Conservation (phyloP, 2,797 vertebrate genomes). For the Schizopygopsis malacanthus region DNA sequence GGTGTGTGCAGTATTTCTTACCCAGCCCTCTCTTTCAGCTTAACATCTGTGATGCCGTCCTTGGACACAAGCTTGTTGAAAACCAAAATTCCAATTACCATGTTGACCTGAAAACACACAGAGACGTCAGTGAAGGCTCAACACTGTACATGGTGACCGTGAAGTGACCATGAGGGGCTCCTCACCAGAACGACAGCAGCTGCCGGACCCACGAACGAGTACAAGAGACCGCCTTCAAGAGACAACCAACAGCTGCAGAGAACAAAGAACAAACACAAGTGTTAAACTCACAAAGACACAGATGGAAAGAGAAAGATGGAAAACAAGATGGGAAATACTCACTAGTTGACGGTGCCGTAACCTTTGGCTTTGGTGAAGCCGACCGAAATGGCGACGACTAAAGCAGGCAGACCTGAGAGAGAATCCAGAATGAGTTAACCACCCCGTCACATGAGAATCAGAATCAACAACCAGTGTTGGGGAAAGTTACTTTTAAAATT, state of each 20-base stretch:
- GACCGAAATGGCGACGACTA: slow-evolving; percentile 95
- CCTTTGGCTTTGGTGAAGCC: slow-evolving; percentile 98
- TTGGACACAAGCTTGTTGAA: slow-evolving; percentile 99
- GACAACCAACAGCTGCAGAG: slow-evolving; percentile 94
- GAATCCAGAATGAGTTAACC: slow-evolving; percentile 66
- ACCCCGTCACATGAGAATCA: slow-evolving; percentile 24
- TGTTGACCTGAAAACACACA: slow-evolving; percentile 89
- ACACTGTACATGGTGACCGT: background rate
- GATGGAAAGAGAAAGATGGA: background rate
- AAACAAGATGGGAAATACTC: slow-evolving; percentile 71
- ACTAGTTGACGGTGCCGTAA: slow-evolving; percentile 97
- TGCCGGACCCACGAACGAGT: slow-evolving; percentile 96
- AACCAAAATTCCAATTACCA: slow-evolving; percentile 99
- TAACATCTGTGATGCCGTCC: slow-evolving; percentile 98
- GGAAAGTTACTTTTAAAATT: background rate
- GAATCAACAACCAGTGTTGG: background rate
- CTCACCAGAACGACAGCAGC: slow-evolving; percentile 97
- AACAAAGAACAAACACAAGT: slow-evolving; percentile 42
- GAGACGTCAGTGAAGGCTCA: background rate
- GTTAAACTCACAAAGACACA: background rate
- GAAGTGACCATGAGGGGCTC: slow-evolving; percentile 47
- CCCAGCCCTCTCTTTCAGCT: slow-evolving; percentile 99
- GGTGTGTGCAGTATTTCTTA: slow-evolving; percentile 74
- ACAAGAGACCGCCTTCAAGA: slow-evolving; percentile 95
- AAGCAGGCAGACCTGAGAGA: slow-evolving; percentile 83